Percentiles rank a stretch among this genome's conserved stretches.
phyloP scores from a whole-genome alignment of 2,888 invertebrate genomes.

The Lomographa bimaculata region DNA sequence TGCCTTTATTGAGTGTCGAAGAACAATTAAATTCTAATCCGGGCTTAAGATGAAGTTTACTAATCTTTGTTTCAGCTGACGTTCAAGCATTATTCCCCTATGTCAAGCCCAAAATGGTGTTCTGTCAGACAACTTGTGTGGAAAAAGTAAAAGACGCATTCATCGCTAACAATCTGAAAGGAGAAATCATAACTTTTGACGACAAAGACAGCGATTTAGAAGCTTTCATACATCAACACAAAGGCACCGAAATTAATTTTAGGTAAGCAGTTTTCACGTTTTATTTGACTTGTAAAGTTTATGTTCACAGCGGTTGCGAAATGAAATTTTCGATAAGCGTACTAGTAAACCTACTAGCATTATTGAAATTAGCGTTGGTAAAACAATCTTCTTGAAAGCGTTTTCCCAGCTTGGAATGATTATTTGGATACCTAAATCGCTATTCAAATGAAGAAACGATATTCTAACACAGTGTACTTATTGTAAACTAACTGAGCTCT shows the following conservation, averaged over 20 bases:
- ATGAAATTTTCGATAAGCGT: not conserved
- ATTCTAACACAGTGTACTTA: too few species aligned
- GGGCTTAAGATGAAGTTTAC: constrained; percentile 4
- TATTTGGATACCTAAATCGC: constrained; percentile 1
- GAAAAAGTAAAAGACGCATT: constrained; percentile 43
- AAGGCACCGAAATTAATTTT: constrained; percentile 47
- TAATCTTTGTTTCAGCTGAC: constrained; percentile 34
- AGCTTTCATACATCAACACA: constrained; percentile 40
- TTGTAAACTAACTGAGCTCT: too few species aligned
- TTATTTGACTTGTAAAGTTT: constrained; percentile 2
- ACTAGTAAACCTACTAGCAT: not conserved
- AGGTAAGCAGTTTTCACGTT: constrained; percentile 38
- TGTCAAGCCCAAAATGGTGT: constrained; percentile 46
- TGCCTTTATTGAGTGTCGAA: constrained; percentile 4
- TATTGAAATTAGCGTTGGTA: constrained; percentile 6
- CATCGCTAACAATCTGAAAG: constrained; percentile 25
- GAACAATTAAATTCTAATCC: constrained; percentile 10
- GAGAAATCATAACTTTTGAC: constrained; percentile 46
- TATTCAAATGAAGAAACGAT: constrained; percentile 6
- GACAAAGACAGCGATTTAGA: constrained; percentile 42
- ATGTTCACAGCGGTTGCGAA: not conserved
- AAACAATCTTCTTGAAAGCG: constrained; percentile 8
- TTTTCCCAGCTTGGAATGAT: constrained; percentile 2
- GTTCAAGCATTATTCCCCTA: constrained; percentile 33
- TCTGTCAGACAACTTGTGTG: constrained; percentile 44